Conservation (phyloP, 1,140 invertebrate genomes). For the Phenacoccus solenopsis region DNA sequence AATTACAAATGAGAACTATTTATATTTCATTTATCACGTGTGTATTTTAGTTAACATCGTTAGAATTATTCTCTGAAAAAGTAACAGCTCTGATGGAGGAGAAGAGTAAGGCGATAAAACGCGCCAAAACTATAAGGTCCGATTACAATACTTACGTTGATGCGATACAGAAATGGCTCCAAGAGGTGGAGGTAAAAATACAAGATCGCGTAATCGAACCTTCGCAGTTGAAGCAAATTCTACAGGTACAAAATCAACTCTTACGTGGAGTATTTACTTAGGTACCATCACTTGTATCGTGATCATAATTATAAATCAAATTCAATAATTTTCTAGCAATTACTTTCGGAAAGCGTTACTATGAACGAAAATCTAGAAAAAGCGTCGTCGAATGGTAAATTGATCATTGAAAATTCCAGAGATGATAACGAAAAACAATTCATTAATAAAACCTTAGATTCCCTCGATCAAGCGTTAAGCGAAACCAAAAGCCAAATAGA, state of each 20-base stretch:
- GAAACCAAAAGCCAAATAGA: conserved; percentile 64
- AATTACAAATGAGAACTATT: neutral
- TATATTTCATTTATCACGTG: neutral
- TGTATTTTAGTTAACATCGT: conserved; percentile 41
- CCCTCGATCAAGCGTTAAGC: conserved; percentile 59
- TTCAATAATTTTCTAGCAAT: neutral
- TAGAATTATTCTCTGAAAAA: conserved; percentile 67
- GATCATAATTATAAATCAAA: too few relatives aligned
- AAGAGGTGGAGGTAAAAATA: conserved; percentile 64
- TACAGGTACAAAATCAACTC: conserved; percentile 42
- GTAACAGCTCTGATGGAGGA: conserved; percentile 67
- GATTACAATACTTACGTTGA: conserved; percentile 69
- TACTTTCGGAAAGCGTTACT: conserved; percentile 43
- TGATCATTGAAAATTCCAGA: conserved; percentile 62
- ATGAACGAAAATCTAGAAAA: conserved; percentile 64
- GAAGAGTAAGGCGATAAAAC: conserved; percentile 71
- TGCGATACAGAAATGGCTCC: conserved; percentile 66
- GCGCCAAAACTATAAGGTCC: conserved; percentile 61
- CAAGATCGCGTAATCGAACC: conserved; percentile 68
- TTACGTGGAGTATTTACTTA: too few relatives aligned
- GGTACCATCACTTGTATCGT: too few relatives aligned
- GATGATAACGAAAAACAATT: conserved; percentile 63
- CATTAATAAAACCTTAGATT: conserved; percentile 58
- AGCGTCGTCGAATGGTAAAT: conserved; percentile 58
- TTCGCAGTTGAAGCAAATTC: conserved; percentile 54